Evolutionary conservation across 92 coral and sea anemone species (phyloP).

Genomic region (Heliopora coerulea): DNA sequence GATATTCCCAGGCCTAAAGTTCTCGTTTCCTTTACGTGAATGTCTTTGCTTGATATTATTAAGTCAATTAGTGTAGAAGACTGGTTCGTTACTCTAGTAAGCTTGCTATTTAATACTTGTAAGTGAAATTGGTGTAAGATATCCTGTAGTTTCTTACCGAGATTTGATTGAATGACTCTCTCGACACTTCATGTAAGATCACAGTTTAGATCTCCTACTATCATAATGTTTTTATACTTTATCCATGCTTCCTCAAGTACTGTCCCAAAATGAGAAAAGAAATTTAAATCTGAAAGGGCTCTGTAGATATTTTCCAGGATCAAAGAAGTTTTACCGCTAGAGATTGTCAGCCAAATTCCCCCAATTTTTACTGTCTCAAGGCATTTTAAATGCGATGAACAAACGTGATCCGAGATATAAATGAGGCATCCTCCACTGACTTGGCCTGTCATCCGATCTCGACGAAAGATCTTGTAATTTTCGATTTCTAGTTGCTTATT

Average conservation of each 20-base stretch:
- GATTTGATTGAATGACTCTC: not conserved
- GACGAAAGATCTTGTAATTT: conserved; percentile 32
- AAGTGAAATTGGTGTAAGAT: not conserved
- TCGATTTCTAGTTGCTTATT: conserved; percentile 35
- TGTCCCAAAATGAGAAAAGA: conserved; percentile 2
- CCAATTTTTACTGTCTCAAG: not conserved
- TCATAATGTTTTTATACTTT: conserved; percentile 1
- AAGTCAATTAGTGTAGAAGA: conserved; percentile 11
- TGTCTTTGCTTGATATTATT: not conserved
- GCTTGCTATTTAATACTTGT: not conserved
- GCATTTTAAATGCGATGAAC: not conserved
- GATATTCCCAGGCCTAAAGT: not conserved
- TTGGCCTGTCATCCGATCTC: conserved; percentile 27
- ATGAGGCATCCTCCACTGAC: not conserved
- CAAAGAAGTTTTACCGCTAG: not conserved
- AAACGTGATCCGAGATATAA: conserved; percentile 1
- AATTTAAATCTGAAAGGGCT: conserved; percentile 5
- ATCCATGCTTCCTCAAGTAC: conserved; percentile 1
- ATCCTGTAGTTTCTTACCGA: conserved; percentile 5
- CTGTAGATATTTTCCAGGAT: conserved; percentile 1
- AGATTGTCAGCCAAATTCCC: conserved; percentile 9
- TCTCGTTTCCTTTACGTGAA: not conserved
- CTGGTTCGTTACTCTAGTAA: not conserved
- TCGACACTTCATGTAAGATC: not conserved
- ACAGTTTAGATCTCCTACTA: conserved; percentile 6